Evolutionary conservation across 2,888 invertebrate species (phyloP), one percentile per base, ranked within the genome.

Genomic region (Perizoma affinitatum): DNA sequence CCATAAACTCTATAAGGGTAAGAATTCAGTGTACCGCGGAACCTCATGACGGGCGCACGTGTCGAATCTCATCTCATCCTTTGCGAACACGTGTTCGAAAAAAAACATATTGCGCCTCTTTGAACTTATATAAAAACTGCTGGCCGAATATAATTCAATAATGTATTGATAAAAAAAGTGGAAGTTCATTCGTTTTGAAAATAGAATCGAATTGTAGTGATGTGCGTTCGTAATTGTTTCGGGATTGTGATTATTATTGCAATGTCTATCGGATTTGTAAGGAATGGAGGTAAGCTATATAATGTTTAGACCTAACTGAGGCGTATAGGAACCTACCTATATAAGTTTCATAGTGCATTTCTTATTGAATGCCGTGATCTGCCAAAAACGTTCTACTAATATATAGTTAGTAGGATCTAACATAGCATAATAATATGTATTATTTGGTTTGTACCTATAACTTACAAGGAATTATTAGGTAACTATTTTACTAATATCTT

Each of bases 251-350:
- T 85, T 66, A 68, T 83, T 60, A 76, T 86, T 45, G 52, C 63
- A 44, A 65, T 66, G 69, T 74, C 76, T 49, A 65, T 81, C 48
- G 83, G 83, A 63, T 81, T 74, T 71, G 86, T 89, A 40, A 79
- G 75, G 66, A 89, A 90, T 80, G 87, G 87, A 75, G 88, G 90
- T 90, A 67, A 81, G 76, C 57, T 33, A 38, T 36, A 38, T 38
- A 38, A 38, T 38, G 42, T 42, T 38, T 22, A 22, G 22, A 22
- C 22, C 22, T 22, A 22, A 22, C n/a, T n/a, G n/a, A n/a, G n/a
- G n/a, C 22, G 22, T 22, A 22, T 22, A n/a, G n/a, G n/a, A n/a
- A n/a, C n/a, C n/a, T n/a, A n/a, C n/a, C n/a, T n/a, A n/a, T n/a
- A n/a, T n/a, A n/a, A n/a, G n/a, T n/a, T n/a, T n/a, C n/a, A n/a